Evolutionary conservation across 2,888 invertebrate genomes (phyloP).

Genomic region (Ormyrus rosae): DNA sequence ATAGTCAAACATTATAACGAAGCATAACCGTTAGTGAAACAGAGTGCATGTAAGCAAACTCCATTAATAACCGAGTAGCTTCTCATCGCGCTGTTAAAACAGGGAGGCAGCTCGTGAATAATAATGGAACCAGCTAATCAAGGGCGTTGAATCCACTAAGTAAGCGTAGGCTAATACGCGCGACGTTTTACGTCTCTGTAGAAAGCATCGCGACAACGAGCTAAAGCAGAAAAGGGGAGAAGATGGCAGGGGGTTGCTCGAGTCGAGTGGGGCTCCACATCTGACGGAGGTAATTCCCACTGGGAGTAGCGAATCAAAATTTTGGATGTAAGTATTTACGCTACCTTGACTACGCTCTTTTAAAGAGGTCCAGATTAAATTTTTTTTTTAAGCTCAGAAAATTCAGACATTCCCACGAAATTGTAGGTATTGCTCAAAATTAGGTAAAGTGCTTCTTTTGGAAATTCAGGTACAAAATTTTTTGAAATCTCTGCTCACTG

Average conservation of each 20-base stretch:
- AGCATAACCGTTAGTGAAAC: slow-evolving; percentile 24
- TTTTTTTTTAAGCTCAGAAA: neutral
- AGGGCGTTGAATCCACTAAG: slow-evolving; percentile 23
- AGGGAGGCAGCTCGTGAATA: slow-evolving; percentile 10
- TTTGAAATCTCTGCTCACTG: no score
- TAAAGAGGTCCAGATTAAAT: slow-evolving; percentile 33
- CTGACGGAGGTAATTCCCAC: no score
- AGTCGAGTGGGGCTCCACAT: neutral
- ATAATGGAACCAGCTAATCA: slow-evolving; percentile 45
- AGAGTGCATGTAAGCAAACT: slow-evolving; percentile 14
- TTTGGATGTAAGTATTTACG: slow-evolving; percentile 1
- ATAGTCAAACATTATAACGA: slow-evolving; percentile 33
- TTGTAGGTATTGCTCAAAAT: no score
- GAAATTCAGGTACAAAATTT: no score
- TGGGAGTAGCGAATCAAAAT: neutral
- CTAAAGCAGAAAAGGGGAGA: neutral
- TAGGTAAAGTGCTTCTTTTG: no score
- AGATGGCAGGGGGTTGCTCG: neutral
- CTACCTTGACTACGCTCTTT: neutral
- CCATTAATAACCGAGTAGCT: slow-evolving; percentile 39
- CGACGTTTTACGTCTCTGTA: neutral
- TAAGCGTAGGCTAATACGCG: slow-evolving; percentile 2
- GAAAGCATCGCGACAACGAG: neutral
- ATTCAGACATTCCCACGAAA: no score
- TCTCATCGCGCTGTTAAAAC: slow-evolving; percentile 11